Evolutionary conservation across 30 jellyfish, hydroid and myxozoan genomes (phyloP), one percentile per base, ranked within the genome.

Genomic region (Turritopsis dohrnii): DNA sequence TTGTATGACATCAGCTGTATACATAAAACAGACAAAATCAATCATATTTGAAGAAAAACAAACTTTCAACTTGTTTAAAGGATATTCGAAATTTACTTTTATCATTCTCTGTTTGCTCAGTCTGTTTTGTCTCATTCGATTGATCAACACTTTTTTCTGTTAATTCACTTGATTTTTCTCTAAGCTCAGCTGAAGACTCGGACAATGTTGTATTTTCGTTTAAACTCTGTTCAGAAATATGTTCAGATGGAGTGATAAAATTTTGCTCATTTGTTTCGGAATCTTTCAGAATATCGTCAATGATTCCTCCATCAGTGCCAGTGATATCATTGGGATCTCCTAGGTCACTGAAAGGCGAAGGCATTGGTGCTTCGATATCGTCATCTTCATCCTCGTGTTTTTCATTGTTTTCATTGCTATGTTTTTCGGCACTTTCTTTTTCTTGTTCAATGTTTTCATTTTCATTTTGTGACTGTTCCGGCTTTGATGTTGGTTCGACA

Each of bases 261-360:
- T 77, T 71, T 53, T 80, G 86, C 53, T 82, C 76, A 60, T 83
- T 81, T 22, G 92, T 87, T 71, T 84, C 95, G 9, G 77, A 69
- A 52, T 52, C 28, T 20, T 82, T 86, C 80, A 94, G 77, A 74
- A 94, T 88, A 83, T 94, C 99, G 54, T 83, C 69, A 19, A 94
- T 84, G 75, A 94, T 88, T 1, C 97, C 96, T 71, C 80, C 88
- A 19, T 88, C 96, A 1, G 87, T 81, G 18, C 92, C 95, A 54
- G 97, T 72, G 8, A 88, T 76, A 31, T 88, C 99, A 72, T 74
- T 88, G 18, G 41, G 52, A 82, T 84, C 90, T 21, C 95, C 99
- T 54, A 94, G 76, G 80, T 94, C 99, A 84, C 99, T 94, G 41
- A 94, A 94, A 0, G 99, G 99, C 1, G 99, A 94, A 19, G 96